A percentile compares a stretch with the other conserved stretches of the same genome.
phyloP scores from a whole-genome alignment of 1,140 invertebrate genomes.

The Papilio polytes region DNA sequence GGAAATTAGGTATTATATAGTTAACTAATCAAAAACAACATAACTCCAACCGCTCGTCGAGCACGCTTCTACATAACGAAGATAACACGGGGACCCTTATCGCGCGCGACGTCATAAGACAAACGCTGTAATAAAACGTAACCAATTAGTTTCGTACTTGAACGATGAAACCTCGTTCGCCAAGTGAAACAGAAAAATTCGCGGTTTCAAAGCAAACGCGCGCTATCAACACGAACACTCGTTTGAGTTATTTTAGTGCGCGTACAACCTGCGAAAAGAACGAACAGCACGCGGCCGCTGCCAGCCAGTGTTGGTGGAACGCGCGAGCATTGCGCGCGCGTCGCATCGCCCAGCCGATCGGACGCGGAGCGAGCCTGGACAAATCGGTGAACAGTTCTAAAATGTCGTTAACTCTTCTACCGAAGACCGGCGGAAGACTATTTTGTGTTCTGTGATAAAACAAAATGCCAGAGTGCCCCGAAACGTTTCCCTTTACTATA shows the following conservation, averaged over 20 bases:
- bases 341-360: conserved; percentile 42
- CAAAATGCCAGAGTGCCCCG: conserved; percentile 79
- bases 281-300: neutral
- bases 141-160: conserved; percentile 31
- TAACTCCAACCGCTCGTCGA: neutral
- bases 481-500: conserved; percentile 74
- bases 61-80: neutral
- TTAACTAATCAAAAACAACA: neutral
- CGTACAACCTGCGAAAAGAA: conserved; percentile 29
- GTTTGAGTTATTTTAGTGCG: conserved; percentile 36
- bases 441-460: conserved; percentile 62
- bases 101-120: conserved; percentile 13
- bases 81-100: conserved; percentile 25
- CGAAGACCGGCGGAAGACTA: conserved; percentile 50
- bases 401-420: conserved; percentile 64
- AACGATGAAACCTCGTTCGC: conserved; percentile 28
- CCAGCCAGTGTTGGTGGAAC: conserved; percentile 26
- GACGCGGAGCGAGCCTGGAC: conserved; percentile 37
- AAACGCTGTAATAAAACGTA: conserved; percentile 30
- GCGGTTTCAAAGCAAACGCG: conserved; percentile 30
- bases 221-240: conserved; percentile 16
- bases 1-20: neutral
- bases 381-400: conserved; percentile 50
- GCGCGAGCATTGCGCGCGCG: conserved; percentile 51
- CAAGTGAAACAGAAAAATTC: conserved; percentile 21